Conservation (phyloP, 2,113 vertebrate species). For the Percina caprodes region DNA sequence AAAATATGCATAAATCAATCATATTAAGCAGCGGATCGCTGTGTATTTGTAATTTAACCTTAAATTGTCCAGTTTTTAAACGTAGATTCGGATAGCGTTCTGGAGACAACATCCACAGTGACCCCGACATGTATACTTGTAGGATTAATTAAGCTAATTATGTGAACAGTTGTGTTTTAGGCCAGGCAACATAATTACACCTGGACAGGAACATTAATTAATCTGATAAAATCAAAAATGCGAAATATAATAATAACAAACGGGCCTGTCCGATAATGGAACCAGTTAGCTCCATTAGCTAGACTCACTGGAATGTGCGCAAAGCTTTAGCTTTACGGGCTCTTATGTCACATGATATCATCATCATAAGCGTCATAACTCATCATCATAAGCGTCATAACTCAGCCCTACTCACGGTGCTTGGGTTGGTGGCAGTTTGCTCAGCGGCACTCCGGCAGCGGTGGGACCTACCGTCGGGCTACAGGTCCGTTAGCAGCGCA, state of each 20-base stretch:
- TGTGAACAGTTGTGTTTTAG: no score
- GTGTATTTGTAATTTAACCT: not conserved
- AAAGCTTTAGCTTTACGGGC: rapidly evolving
- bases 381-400: not conserved
- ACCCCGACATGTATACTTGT: no score
- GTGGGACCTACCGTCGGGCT: not conserved
- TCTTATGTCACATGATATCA: not conserved
- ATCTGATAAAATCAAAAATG: no score
- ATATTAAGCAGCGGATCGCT: no score
- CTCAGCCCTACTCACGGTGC: not conserved
- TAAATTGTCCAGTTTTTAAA: rapidly evolving
- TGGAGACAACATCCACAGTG: no score
- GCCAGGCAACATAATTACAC: not conserved
- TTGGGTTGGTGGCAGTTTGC: not conserved
- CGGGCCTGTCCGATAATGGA: constrained; percentile 39
- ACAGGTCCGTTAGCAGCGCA: not conserved
- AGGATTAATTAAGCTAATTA: no score
- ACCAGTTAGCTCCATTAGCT: not conserved
- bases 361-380: rapidly evolving
- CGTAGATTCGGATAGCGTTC: not conserved
- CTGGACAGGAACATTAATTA: no score
- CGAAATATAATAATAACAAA: not conserved
- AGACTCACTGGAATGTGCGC: not conserved
- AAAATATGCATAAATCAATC: not conserved
- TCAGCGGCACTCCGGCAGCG: constrained; percentile 37